phyloP scores from a whole-genome alignment of 2,888 invertebrate species.

The Hemaris fuciformis region DNA sequence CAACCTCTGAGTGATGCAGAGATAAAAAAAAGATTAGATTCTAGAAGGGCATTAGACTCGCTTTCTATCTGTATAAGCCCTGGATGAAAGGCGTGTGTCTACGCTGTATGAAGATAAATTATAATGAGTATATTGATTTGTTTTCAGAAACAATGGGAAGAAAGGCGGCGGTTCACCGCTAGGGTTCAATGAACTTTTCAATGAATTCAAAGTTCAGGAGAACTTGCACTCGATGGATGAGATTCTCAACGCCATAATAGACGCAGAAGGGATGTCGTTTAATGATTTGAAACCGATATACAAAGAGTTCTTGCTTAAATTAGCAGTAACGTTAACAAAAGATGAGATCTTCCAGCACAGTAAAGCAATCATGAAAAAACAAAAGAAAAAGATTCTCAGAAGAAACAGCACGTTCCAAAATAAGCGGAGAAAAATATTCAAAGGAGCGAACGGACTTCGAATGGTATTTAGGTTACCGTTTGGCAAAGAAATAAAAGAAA shows the following conservation, averaged over 20 bases:
- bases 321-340: conserved; percentile 94
- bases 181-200: conserved; percentile 93
- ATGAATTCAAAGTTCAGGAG: conserved; percentile 93
- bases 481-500: conserved; percentile 65
- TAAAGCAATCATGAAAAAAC: conserved; percentile 93
- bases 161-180: conserved; percentile 89
- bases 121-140: conserved; percentile 16
- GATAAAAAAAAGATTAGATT: too few species aligned
- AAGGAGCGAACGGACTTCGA: conserved; percentile 82
- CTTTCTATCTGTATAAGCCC: too few species aligned
- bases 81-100: too few species aligned
- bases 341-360: conserved; percentile 95
- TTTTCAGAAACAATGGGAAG: conserved; percentile 83
- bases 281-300: conserved; percentile 95
- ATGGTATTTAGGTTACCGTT: conserved; percentile 84
- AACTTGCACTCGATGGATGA: conserved; percentile 94
- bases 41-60: too few species aligned
- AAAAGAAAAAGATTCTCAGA: conserved; percentile 86
- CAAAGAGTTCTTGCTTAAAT: conserved; percentile 92
- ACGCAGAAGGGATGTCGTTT: conserved; percentile 95
- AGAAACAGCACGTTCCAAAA: conserved; percentile 80
- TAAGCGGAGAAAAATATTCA: conserved; percentile 81
- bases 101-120: neutral
- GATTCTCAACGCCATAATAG: conserved; percentile 92
- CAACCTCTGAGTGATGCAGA: too few species aligned